These are phyloP conservation scores for Orbicella faveolata DNA, from an alignment of 64 coral and sea anemone species.

Conservation along the genomic window DNA sequence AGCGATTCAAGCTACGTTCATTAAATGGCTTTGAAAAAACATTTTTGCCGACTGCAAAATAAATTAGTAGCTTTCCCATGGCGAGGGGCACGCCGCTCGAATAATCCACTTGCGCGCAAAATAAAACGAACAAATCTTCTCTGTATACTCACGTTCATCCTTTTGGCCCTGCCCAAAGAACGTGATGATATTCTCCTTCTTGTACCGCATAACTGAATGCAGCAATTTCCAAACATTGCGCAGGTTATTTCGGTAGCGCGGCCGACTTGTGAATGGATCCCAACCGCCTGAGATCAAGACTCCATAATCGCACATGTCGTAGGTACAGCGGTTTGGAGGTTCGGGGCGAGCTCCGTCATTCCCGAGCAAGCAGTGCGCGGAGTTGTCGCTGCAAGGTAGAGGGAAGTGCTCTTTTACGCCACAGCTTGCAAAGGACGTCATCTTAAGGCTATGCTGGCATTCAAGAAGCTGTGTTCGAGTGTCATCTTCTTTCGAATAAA, in stretches of 20 bases:
- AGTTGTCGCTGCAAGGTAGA: constrained; percentile 37
- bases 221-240: constrained; percentile 80
- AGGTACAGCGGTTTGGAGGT: constrained; percentile 31
- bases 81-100: constrained; percentile 34
- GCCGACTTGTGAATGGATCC: constrained; percentile 56
- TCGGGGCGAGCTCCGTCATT: neutral
- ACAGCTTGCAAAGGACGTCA: constrained; percentile 35
- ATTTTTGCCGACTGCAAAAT: constrained; percentile 80
- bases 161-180: constrained; percentile 79
- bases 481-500: constrained; percentile 22
- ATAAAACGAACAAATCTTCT: constrained; percentile 37
- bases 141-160: constrained; percentile 82
- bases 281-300: constrained; percentile 79
- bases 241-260: constrained; percentile 67
- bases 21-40: constrained; percentile 66
- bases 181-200: constrained; percentile 67
- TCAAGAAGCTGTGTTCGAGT: constrained; percentile 6
- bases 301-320: constrained; percentile 77
- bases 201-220: constrained; percentile 70
- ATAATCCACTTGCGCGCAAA: constrained; percentile 34
- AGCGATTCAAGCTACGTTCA: constrained; percentile 69
- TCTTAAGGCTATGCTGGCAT: constrained; percentile 22
- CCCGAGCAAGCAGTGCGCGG: constrained; percentile 17
- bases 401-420: neutral
- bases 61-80: constrained; percentile 52